Base-by-base conservation (phyloP, 2,888 invertebrate genomes). In the Zelleria hepariella region DNA sequence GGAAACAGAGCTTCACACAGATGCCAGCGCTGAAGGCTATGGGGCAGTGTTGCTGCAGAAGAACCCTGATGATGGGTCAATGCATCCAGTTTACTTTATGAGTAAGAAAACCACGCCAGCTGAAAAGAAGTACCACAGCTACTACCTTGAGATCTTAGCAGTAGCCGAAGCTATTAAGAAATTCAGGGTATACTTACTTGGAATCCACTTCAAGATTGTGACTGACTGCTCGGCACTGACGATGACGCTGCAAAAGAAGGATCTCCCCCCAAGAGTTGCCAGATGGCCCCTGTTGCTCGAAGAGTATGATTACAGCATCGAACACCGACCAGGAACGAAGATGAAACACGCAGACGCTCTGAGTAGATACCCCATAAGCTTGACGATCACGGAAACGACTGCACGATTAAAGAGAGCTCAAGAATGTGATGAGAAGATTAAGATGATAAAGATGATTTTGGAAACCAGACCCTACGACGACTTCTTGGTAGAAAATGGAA, bases 71-170 rank as follows among this genome's bases (percentile, higher is more conserved):
- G 67, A 56, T 56, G 32, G 24, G 5, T 5, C 7, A 6, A 27
- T 56, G 56, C 32, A 32, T 20, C 32, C 57, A 6, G 65, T 72
- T 3, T 65, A 62, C 27, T 71, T 63, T 20, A 54, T 59, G 62
- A 72, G 69, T 61, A 58, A 61, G 32, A 66, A 64, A 23, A 66
- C 66, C 0, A 61, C 65, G 8, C n/a, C 21, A 1, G 62, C 62
- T 4, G 65, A 70, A 57, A 60, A 63, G 7, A 63, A 60, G 10
- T 68, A 64, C 27, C 61, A 62, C 71, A 77, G 59, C 68, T 72
- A 68, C 60, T 68, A 72, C 53, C 58, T 71, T 15, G 68, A 71
- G 60, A 67, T 68, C 0, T 57, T 69, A 49, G 66, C 67, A 0
- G 62, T 68, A 55, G 25, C 23, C n/a, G 8, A 21, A 7, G 53